These are phyloP conservation scores for Rhyacichthys aspro DNA, from an alignment of 2,797 vertebrate genomes.

Conservation along the genomic window DNA sequence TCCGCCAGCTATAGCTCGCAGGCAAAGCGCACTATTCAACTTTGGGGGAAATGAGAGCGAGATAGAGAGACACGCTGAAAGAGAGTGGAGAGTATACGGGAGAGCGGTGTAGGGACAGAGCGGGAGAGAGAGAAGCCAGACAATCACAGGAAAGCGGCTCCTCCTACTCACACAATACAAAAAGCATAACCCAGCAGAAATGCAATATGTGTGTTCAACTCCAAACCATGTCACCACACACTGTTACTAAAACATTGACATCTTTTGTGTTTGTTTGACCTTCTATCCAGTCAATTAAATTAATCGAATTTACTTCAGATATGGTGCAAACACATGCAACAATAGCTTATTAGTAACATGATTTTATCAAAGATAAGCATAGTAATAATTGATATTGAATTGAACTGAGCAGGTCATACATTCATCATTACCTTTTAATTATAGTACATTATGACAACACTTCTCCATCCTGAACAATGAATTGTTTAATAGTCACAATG, in stretches of 20 bases:
- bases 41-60: slow-evolving; percentile 51
- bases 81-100: slow-evolving; percentile 47
- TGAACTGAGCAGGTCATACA: slow-evolving; percentile 6
- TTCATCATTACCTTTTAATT: neutral
- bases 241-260: too few species aligned
- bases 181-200: slow-evolving; percentile 61
- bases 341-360: too few species aligned
- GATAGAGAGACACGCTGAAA: slow-evolving; percentile 17
- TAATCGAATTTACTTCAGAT: too few species aligned
- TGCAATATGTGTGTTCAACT: slow-evolving; percentile 32
- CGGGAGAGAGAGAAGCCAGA: slow-evolving; percentile 69
- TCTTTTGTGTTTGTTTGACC: too few species aligned
- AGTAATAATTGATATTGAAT: too few species aligned
- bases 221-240: neutral
- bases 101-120: slow-evolving; percentile 52
- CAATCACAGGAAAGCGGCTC: slow-evolving; percentile 89
- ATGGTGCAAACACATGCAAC: too few species aligned
- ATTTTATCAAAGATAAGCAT: too few species aligned
- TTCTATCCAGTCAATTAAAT: too few species aligned
- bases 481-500: slow-evolving; percentile 29
- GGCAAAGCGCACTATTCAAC: slow-evolving; percentile 71
- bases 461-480: slow-evolving; percentile 27
- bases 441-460: neutral
- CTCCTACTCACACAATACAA: slow-evolving; percentile 79
- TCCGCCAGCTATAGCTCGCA: slow-evolving; percentile 64